Base-by-base conservation (phyloP, 2,113 vertebrate species). In the Xyrauchen texanus region DNA sequence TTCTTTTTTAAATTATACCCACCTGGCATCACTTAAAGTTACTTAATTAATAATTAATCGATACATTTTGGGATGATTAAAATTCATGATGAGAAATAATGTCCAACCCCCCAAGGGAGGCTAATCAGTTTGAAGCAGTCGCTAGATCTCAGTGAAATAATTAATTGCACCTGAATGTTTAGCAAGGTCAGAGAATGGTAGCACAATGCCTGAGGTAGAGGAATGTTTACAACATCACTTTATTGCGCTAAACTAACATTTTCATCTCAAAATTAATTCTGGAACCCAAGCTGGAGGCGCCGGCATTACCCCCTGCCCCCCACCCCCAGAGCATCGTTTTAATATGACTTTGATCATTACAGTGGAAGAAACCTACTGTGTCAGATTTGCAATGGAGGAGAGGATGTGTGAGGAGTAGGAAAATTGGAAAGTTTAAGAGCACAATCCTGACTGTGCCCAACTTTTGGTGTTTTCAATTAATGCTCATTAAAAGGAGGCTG, bases 21-120 rank as follows among this genome's bases (percentile, higher is more conserved):
- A 93, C 91, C 92, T 92, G 92, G 90, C 90, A 91, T 90, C 91
- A 92, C 90, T 93, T 93, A 91, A 89, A 91, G 90, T 92, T 90
- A 89, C 89, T 89, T 91, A 90, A 92, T 94, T 92, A 92, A 93
- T 94, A 92, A 93, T 94, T 91, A 91, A 94, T 92, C 89, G 88
- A 91, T 93, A 92, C 85, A 92, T 92, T 92, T 93, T 80, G 83
- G 87, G 88, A 88, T 92, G 90, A 93, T 93, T 93, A 93, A 93
- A 92, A 93, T 93, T 93, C 90, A 94, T 93, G 91, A 91, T 87
- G 86, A 88, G 90, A 91, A 92, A 93, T 90, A 90, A 88, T 90
- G 87, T 85, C 88, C 90, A 82, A 80, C 83, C 88, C 92, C 90
- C 89, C 65, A 76, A 86, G 92, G 92, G 85, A 86, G 88, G 85